Evolutionary conservation across 2,797 vertebrate genomes (phyloP).

Genomic region (Thalassophryne amazonica): DNA sequence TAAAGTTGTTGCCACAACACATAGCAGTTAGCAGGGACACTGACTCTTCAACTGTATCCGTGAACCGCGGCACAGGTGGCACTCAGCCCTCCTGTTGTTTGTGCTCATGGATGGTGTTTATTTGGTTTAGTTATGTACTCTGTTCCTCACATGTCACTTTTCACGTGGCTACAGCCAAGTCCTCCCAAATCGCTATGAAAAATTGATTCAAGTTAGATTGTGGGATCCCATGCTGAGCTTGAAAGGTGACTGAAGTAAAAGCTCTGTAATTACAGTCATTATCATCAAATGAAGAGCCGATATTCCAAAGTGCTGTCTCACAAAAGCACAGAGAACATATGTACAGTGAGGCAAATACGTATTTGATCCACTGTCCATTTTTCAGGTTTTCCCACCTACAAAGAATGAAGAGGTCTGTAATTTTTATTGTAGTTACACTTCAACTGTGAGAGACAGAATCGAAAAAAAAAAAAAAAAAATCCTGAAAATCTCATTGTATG

Average conservation of each 20-base stretch:
- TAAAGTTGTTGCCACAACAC: slow-evolving; percentile 51
- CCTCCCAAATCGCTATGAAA: slow-evolving; percentile 52
- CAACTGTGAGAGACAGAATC: too few species aligned
- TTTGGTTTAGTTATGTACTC: slow-evolving; percentile 48
- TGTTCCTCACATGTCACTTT: slow-evolving; percentile 37
- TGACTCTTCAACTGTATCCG: slow-evolving; percentile 41
- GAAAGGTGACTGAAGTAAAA: slow-evolving; percentile 53
- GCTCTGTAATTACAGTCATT: slow-evolving; percentile 51
- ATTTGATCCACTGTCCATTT: not conserved
- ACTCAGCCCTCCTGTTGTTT: slow-evolving; percentile 18
- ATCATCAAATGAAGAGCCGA: slow-evolving; percentile 41
- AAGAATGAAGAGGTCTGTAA: too few species aligned
- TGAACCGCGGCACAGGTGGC: slow-evolving; percentile 21
- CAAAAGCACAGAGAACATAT: too few species aligned
- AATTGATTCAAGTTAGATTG: slow-evolving; percentile 51
- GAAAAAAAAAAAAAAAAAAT: too few species aligned
- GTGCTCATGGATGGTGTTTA: slow-evolving; percentile 36
- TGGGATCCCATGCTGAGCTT: slow-evolving; percentile 45
- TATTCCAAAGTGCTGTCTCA: slow-evolving; percentile 26
- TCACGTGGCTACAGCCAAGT: slow-evolving; percentile 32
- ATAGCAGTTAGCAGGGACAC: slow-evolving; percentile 31
- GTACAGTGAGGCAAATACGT: too few species aligned
- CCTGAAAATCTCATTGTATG: too few species aligned
- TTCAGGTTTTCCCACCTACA: slow-evolving; percentile 3
- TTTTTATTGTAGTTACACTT: too few species aligned